Evolutionary conservation across 2,888 invertebrate species (phyloP), one percentile per base, ranked within the genome.

Genomic region (Coelinius sp.): DNA sequence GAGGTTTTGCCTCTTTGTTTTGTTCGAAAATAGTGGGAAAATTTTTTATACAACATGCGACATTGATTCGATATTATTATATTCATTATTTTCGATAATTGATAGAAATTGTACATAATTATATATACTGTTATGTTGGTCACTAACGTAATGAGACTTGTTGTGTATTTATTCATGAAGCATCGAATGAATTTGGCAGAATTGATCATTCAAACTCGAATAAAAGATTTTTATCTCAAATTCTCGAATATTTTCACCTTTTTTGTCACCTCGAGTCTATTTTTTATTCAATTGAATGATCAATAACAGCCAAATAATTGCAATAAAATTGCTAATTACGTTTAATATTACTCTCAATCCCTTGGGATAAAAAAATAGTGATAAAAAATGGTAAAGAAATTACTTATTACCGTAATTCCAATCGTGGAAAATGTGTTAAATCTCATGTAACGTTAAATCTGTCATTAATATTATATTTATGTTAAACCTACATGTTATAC

Each of bases 401-500:
- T 20, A 20, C 6, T 22, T 22, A 10, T 24, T 5, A 14, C 27
- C 27, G 27, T 27, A 35, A 10, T 35, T 35, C 1, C 2, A 8
- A 35, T 35, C 35, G 6, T 3, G 3, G 10, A 35, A 35, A 35
- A 10, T 35, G 1, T 8, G 35, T 35, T 35, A 6, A 35, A 35
- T 41, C 41, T 41, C 5, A 12, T 5, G 14, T 25, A 31, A 20
- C 2, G n/a, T 27, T 35, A 17, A 35, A 5, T 8, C 17, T 59
- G 14, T 35, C 12, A 35, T 38, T 31, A 20, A 20, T 59, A 59
- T 59, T 59, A 27, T 56, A 56, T 14, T 14, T 25, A 12, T n/a
- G 44, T 25, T 44, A 56, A 38, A 14, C 62, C 31, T 46, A 24
- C 44, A 22, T 27, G 56, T 74, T 65, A 46, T 56, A 41, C 38